Conservation (phyloP, 2,797 vertebrate species). For the Leptodactylus fallax region DNA sequence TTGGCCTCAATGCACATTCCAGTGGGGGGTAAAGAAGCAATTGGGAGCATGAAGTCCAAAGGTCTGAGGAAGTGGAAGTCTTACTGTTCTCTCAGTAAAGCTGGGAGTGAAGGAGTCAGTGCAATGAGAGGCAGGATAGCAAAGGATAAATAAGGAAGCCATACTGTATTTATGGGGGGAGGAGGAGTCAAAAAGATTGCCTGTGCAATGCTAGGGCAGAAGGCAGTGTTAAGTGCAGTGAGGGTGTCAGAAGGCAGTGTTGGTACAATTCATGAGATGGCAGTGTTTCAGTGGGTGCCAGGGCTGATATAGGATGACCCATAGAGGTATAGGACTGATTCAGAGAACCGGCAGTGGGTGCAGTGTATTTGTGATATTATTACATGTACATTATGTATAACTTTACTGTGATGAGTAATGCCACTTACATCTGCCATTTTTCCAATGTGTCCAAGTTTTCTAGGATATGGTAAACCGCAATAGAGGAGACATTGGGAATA, state of each 20-base stretch:
- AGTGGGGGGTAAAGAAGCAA: neutral
- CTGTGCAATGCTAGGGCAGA: neutral
- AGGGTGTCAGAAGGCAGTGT: slow-evolving; percentile 49
- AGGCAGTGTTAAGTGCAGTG: slow-evolving; percentile 46
- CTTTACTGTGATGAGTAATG: neutral
- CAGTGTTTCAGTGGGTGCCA: neutral
- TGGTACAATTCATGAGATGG: slow-evolving; percentile 37
- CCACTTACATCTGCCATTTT: neutral
- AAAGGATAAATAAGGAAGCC: neutral
- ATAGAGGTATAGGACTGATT: neutral
- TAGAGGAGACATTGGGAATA: neutral
- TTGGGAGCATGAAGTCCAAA: neutral
- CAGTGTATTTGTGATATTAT: neutral
- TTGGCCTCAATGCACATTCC: slow-evolving; percentile 32
- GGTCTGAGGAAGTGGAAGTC: slow-evolving; percentile 7
- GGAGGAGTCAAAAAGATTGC: neutral
- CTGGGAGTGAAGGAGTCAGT: slow-evolving; percentile 39
- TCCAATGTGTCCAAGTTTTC: neutral
- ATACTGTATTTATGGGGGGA: neutral
- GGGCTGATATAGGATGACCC: neutral
- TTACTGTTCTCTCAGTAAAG: neutral
- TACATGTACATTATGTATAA: neutral
- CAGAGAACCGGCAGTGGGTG: neutral
- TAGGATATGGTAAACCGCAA: neutral
- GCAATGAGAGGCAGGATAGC: slow-evolving; percentile 35